Evolutionary conservation across 2,888 invertebrate species (phyloP).

Genomic region (Papilio gigon): DNA sequence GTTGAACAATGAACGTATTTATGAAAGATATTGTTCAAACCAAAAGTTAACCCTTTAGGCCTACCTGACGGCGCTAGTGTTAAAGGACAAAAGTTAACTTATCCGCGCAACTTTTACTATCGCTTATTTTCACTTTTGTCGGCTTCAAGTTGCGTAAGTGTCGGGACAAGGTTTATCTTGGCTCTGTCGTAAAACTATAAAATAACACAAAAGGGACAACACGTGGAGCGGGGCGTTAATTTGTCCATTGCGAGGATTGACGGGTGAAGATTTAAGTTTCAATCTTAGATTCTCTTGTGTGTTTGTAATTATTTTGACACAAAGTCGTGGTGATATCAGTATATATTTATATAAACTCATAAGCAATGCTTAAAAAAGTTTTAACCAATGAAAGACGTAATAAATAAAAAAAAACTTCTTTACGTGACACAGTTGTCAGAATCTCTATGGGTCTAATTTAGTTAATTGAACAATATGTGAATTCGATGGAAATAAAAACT

Average conservation of each 20-base stretch:
- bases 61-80: slow-evolving; percentile 46
- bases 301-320: background rate
- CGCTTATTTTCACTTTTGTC: slow-evolving; percentile 78
- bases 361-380: no score
- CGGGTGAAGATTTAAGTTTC: slow-evolving; percentile 9
- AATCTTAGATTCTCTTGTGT: slow-evolving; percentile 1
- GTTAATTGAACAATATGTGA: no score
- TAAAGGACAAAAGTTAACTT: slow-evolving; percentile 46
- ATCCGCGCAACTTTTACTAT: slow-evolving; percentile 65
- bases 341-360: background rate
- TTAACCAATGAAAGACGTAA: no score
- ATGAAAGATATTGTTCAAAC: slow-evolving; percentile 25
- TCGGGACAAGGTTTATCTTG: slow-evolving; percentile 51
- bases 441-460: no score
- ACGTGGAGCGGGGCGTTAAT: slow-evolving; percentile 73
- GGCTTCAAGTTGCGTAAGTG: slow-evolving; percentile 65
- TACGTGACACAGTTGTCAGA: no score
- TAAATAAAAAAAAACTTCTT: no score
- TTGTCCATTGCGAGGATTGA: slow-evolving; percentile 58
- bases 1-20: slow-evolving; percentile 18
- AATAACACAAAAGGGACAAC: slow-evolving; percentile 74
- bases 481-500: no score
- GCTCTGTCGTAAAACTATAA: slow-evolving; percentile 66
- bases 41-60: slow-evolving; percentile 36
- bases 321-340: background rate